These are phyloP conservation scores for Stichopus chloronotus DNA, from an alignment of 35 echinoderm and acorn worm genomes.

Conservation along the genomic window DNA sequence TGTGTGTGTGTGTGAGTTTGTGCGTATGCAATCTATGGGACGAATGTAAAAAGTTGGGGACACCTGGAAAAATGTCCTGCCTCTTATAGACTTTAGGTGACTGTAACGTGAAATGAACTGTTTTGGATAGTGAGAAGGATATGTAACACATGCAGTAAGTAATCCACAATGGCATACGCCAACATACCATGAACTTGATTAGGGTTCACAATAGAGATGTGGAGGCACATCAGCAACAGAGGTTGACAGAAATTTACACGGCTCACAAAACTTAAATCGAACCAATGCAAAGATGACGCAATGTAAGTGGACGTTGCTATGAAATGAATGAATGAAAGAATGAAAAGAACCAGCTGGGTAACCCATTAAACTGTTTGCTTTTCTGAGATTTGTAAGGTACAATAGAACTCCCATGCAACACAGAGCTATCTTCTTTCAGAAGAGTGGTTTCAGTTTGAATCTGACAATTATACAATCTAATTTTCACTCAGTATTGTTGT, in stretches of 20 bases:
- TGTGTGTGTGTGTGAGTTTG: no score
- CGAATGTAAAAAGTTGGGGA: no score
- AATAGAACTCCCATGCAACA: neutral
- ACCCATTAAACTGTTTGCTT: constrained; percentile 14
- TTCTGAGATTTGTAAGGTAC: constrained; percentile 14
- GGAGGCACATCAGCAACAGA: neutral
- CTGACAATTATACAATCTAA: neutral
- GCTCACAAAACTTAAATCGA: neutral
- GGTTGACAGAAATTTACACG: neutral
- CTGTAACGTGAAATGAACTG: no score
- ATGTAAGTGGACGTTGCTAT: constrained; percentile 8
- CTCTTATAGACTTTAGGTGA: no score
- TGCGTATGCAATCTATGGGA: no score
- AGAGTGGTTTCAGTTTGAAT: neutral
- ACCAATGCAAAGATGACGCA: neutral
- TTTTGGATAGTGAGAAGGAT: no score
- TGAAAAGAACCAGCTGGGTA: neutral
- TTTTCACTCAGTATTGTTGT: neutral
- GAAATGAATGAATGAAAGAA: neutral
- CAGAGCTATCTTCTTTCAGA: constrained; percentile 9
- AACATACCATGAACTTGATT: no score
- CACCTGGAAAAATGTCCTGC: no score
- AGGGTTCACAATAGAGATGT: neutral
- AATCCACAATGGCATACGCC: no score
- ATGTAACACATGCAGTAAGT: no score